These are phyloP conservation scores for Ariolimax columbianus DNA, from an alignment of 2,888 invertebrate species.

Conservation along the genomic window DNA sequence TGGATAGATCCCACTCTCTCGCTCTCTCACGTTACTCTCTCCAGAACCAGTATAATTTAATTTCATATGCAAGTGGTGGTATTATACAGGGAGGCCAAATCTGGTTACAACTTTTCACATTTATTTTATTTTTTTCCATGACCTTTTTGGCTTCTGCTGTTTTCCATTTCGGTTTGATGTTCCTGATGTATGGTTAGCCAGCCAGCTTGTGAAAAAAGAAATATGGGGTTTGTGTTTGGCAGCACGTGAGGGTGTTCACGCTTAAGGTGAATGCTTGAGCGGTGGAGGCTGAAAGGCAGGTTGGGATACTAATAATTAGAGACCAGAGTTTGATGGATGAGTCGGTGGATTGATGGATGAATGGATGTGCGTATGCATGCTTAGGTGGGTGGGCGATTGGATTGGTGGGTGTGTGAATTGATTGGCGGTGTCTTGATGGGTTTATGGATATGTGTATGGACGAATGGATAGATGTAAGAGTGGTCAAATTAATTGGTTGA, in stretches of 20 bases:
- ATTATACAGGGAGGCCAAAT: constrained; percentile 26
- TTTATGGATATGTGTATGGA: neutral
- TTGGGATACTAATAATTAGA: neutral
- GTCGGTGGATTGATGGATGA: neutral
- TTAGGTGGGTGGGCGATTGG: neutral
- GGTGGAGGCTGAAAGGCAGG: neutral
- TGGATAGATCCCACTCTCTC: neutral
- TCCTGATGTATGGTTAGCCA: constrained; percentile 5
- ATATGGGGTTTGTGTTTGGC: neutral
- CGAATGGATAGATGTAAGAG: neutral
- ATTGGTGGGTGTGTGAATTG: too few relatives aligned
- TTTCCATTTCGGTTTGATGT: constrained; percentile 24
- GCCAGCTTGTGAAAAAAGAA: neutral
- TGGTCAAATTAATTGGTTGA: neutral
- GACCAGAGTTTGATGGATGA: neutral
- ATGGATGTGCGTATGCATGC: neutral
- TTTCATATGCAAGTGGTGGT: constrained; percentile 33
- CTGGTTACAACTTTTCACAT: constrained; percentile 29
- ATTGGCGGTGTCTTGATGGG: neutral
- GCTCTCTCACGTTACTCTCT: neutral
- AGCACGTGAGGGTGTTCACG: neutral
- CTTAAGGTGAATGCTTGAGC: neutral
- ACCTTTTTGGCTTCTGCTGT: constrained; percentile 21
- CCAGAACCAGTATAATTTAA: neutral
- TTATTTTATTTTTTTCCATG: constrained; percentile 22